These are phyloP conservation scores for Macroglossus sobrinus DNA, from an alignment of 2,113 vertebrate species.

Conservation along the genomic window DNA sequence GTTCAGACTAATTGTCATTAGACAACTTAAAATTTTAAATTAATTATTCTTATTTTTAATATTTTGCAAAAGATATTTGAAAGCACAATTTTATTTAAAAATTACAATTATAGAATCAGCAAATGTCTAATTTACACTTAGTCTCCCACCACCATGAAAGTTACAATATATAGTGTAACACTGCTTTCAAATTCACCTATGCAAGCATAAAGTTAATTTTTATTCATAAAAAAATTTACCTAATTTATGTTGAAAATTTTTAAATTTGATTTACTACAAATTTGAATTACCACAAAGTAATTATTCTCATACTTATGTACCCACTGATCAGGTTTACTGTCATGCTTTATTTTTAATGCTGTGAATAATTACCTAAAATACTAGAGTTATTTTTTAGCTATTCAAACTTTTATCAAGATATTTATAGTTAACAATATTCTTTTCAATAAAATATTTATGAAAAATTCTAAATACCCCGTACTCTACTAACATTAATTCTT, in stretches of 20 bases:
- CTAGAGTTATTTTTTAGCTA: not conserved
- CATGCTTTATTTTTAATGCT: not conserved
- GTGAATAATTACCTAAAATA: slow-evolving; percentile 8
- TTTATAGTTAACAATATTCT: not conserved
- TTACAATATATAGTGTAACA: not conserved
- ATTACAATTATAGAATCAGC: not conserved
- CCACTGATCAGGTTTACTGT: not conserved
- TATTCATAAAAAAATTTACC: not conserved
- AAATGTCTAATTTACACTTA: not conserved
- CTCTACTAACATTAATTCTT: not conserved
- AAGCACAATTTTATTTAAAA: not conserved
- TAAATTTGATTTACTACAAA: not conserved
- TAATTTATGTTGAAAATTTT: not conserved
- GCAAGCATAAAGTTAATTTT: not conserved
- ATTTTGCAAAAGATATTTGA: slow-evolving; percentile 8
- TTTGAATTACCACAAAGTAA: not conserved
- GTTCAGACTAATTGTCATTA: not conserved
- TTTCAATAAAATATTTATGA: not conserved
- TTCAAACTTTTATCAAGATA: not conserved
- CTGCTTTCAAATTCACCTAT: not conserved
- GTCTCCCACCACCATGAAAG: not conserved
- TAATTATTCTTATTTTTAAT: not conserved
- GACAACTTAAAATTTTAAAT: not conserved
- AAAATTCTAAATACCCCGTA: not conserved
- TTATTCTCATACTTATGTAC: not conserved